Conservation (phyloP, 2,113 vertebrate species). For the Aspidoscelis tigris region DNA sequence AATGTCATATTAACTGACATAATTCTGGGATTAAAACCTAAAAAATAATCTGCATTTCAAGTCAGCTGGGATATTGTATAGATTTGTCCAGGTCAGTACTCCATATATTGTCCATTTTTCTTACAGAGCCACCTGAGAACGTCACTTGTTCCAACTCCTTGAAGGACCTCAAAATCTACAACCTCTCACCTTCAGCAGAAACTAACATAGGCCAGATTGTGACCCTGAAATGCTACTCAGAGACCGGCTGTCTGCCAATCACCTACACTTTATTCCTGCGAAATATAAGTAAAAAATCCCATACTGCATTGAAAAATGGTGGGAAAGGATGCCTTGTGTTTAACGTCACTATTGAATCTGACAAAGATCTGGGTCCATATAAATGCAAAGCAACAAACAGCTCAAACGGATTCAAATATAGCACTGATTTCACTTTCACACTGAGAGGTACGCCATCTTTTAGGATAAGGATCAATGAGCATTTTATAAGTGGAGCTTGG, state of each 20-base stretch:
- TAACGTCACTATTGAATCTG: slow-evolving; percentile 58
- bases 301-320: neutral
- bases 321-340: slow-evolving; percentile 5
- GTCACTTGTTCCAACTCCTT: slow-evolving; percentile 38
- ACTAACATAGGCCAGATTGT: slow-evolving; percentile 62
- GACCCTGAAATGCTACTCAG: slow-evolving; percentile 59
- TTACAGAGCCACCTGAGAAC: neutral
- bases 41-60: too few relatives aligned
- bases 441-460: slow-evolving; percentile 56
- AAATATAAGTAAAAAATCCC: accelerated
- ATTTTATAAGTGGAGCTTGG: neutral
- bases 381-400: slow-evolving; percentile 70
- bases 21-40: too few relatives aligned
- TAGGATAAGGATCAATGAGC: neutral
- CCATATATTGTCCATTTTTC: neutral
- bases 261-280: slow-evolving; percentile 66
- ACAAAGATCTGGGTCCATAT: slow-evolving; percentile 64
- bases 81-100: too few relatives aligned
- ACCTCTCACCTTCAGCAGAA: neutral
- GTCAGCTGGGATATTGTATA: too few relatives aligned
- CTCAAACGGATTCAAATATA: slow-evolving; percentile 66
- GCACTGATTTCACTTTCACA: slow-evolving; percentile 56
- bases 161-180: slow-evolving; percentile 36
- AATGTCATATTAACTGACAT: too few relatives aligned
- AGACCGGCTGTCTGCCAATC: slow-evolving; percentile 43